Evolutionary conservation across 2,888 invertebrate genomes (phyloP).

Genomic region (Sialis lutaria): DNA sequence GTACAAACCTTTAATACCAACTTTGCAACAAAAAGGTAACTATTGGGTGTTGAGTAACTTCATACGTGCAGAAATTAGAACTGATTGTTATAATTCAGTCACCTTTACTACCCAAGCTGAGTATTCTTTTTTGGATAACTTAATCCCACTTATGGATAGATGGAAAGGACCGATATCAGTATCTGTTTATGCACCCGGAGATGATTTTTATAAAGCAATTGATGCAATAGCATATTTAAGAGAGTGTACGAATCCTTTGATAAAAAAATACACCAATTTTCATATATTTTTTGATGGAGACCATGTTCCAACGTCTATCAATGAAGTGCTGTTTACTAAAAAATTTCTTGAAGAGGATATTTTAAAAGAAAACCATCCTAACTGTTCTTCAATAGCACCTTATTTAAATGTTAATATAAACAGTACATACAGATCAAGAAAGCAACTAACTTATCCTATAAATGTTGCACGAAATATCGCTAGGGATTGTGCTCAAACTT

Average conservation of each 20-base stretch:
- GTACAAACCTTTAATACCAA: no score
- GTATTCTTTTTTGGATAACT: conserved; percentile 44
- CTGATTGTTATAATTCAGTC: conserved; percentile 37
- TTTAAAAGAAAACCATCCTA: no score
- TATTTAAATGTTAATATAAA: neutral
- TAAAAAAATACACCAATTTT: conserved; percentile 40
- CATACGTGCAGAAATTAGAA: conserved; percentile 26
- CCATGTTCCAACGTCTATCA: conserved; percentile 28
- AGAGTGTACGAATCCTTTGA: conserved; percentile 31
- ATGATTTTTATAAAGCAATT: conserved; percentile 36
- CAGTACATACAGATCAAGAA: conserved; percentile 7
- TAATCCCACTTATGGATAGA: conserved; percentile 33
- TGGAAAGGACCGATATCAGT: conserved; percentile 50
- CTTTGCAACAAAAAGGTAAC: neutral
- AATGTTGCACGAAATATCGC: conserved; percentile 11
- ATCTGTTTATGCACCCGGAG: conserved; percentile 43
- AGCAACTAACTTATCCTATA: conserved; percentile 8
- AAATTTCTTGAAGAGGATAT: no score
- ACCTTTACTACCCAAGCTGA: conserved; percentile 54
- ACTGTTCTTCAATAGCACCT: conserved; percentile 1
- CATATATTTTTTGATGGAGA: conserved; percentile 42
- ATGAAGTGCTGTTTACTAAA: no score
- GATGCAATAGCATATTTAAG: conserved; percentile 38
- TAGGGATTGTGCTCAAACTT: conserved; percentile 8
- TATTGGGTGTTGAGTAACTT: conserved; percentile 46